A percentile compares a stretch with the other conserved stretches of the same genome.
phyloP scores from a whole-genome alignment of 2,797 vertebrate species.

The Megalops cyprinoides region DNA sequence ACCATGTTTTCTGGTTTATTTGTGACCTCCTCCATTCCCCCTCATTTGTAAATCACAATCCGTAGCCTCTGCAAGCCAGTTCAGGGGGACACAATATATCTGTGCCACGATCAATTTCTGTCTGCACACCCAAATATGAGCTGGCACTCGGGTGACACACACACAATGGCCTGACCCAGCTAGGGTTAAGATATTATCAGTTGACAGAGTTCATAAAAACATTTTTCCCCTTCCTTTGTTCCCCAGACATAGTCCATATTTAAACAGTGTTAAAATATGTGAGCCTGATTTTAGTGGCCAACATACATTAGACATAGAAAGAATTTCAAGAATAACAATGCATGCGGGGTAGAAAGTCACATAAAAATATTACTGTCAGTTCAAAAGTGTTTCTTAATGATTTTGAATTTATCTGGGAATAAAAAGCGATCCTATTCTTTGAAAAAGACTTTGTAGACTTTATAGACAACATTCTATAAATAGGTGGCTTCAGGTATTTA shows the following conservation, averaged over 20 bases:
- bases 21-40: conserved; percentile 11
- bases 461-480: no score
- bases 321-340: no score
- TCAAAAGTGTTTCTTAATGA: no score
- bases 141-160: conserved; percentile 9
- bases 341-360: no score
- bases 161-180: background rate
- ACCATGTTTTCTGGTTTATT: conserved; percentile 18
- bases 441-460: no score
- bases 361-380: no score
- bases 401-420: no score
- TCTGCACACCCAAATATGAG: conserved; percentile 3
- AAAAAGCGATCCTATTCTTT: no score
- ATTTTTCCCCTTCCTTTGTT: background rate
- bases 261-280: background rate
- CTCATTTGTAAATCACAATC: conserved; percentile 59
- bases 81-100: conserved; percentile 19
- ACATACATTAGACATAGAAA: background rate
- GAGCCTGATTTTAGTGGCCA: background rate
- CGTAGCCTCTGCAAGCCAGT: background rate
- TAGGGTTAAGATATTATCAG: conserved; percentile 13
- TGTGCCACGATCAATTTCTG: conserved; percentile 15
- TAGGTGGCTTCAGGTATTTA: no score
- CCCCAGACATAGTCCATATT: background rate
- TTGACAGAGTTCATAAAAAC: background rate